Conservation (phyloP, 2,113 vertebrate species). For the Acinonyx jubatus region DNA sequence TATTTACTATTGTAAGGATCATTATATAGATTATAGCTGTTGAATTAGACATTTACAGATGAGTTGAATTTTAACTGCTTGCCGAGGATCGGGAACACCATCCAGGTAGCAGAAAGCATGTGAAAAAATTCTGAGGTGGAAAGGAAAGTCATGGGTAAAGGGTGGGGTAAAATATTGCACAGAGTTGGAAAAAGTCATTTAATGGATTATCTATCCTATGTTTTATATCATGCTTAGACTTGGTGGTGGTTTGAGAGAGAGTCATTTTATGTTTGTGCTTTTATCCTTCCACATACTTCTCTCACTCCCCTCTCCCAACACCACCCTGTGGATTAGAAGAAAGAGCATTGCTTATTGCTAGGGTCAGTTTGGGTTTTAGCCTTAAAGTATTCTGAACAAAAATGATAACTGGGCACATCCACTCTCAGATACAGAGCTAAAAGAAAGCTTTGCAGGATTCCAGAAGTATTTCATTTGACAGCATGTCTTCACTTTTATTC, state of each 20-base stretch:
- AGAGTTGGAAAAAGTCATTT: background rate
- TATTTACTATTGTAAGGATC: background rate
- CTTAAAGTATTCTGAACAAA: background rate
- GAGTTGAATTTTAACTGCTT: background rate
- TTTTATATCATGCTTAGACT: background rate
- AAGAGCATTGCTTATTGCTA: background rate
- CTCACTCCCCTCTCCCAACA: background rate
- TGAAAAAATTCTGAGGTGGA: background rate
- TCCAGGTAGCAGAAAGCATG: background rate
- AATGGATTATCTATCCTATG: background rate
- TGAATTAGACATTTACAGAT: background rate
- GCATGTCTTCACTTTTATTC: background rate
- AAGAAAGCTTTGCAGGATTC: background rate
- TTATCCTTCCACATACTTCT: background rate
- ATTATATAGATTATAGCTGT: background rate
- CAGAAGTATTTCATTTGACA: background rate
- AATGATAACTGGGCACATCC: background rate
- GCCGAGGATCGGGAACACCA: background rate
- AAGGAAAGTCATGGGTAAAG: background rate
- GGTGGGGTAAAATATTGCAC: background rate
- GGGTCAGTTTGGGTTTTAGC: background rate
- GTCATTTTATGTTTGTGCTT: background rate
- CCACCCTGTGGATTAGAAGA: background rate
- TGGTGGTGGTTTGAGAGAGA: background rate
- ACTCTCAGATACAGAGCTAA: background rate